Base-by-base conservation (phyloP, 1,140 invertebrate genomes). In the Chrysopa pallens region DNA sequence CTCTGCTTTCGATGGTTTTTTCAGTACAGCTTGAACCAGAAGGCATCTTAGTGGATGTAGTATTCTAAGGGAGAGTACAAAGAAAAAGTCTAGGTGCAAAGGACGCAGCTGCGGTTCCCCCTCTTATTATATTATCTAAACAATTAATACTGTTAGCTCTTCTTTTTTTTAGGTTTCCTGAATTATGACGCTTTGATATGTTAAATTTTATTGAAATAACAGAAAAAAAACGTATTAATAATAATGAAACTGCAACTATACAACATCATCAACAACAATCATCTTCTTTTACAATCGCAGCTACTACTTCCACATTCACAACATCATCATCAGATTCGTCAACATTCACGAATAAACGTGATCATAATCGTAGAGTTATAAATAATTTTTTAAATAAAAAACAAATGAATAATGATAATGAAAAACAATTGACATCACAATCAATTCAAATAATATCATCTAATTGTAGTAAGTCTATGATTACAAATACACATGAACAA, bases 111-210 rank as follows among this genome's bases (percentile, higher is more conserved):
- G n/a, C n/a, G n/a, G n/a, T n/a, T n/a, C n/a, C n/a, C n/a, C n/a
- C n/a, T n/a, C n/a, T n/a, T n/a, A n/a, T n/a, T n/a, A n/a, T n/a
- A n/a, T n/a, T n/a, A n/a, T n/a, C n/a, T n/a, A n/a, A n/a, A n/a
- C n/a, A n/a, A n/a, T n/a, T n/a, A n/a, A n/a, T n/a, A n/a, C n/a
- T n/a, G n/a, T n/a, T n/a, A n/a, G n/a, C n/a, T 28, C 42, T 36
- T 29, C 35, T 38, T 43, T 44, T 15, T 54, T 51, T 29, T 43
- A 65, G 72, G 42, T 76, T 76, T 52, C 72, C 73, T 7, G 72
- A 76, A 53, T 74, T 76, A 68, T 76, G 73, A 76, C 70, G 68
- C 46, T 67, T 61, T 56, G 64, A 66, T 50, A 47, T 59, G 39
- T 47, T 60, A 39, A 57, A 56, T 42, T 33, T 33, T 12, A 33